Evolutionary conservation across 1,140 invertebrate genomes (phyloP).

Genomic region (Drosophila bocqueti): DNA sequence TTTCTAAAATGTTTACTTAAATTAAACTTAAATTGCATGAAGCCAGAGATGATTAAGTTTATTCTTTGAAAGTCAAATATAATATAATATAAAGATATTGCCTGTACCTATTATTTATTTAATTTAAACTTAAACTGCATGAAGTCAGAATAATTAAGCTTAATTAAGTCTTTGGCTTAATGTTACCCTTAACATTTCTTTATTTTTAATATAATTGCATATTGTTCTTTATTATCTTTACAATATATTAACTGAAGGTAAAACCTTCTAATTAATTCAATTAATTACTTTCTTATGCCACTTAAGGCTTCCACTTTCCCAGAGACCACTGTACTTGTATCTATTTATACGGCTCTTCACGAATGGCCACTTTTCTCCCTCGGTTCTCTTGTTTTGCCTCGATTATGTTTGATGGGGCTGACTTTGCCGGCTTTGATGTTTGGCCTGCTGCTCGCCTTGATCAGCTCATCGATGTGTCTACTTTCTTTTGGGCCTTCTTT

Average conservation of each 20-base stretch:
- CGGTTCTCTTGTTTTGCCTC: constrained; percentile 9
- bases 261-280: background rate
- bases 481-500: constrained; percentile 36
- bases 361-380: constrained; percentile 26
- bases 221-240: background rate
- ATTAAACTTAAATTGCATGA: background rate
- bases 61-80: too few species aligned
- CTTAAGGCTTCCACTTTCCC: background rate
- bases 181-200: background rate
- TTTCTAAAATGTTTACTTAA: background rate
- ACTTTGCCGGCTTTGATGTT: constrained; percentile 55
- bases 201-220: too few species aligned
- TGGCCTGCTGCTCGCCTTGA: constrained; percentile 30
- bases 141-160: background rate
- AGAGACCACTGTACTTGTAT: constrained; percentile 19
- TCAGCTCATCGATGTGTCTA: constrained; percentile 26
- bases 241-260: background rate
- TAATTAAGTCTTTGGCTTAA: background rate
- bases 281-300: background rate
- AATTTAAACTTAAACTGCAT: background rate
- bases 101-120: background rate
- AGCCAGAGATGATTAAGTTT: background rate
- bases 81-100: too few species aligned
- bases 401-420: constrained; percentile 33
- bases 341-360: constrained; percentile 35